phyloP scores from a whole-genome alignment of 2,888 invertebrate species.

The Synergus itoensis region DNA sequence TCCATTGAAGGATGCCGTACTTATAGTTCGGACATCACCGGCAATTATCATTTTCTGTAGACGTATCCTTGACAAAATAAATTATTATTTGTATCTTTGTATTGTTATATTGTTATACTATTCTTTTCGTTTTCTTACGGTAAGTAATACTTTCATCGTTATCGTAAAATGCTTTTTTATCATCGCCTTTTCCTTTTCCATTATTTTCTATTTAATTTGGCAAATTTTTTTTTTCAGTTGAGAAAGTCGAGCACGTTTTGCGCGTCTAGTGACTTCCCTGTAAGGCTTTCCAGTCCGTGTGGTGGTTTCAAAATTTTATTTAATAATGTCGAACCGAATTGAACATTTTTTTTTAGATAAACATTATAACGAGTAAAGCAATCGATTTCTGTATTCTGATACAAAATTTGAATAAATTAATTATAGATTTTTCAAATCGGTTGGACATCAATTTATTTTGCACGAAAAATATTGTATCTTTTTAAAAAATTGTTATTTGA shows the following conservation, averaged over 20 bases:
- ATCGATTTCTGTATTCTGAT: not conserved
- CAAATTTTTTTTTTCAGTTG: not conserved
- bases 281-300: not conserved
- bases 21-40: constrained; percentile 68
- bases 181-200: constrained; percentile 41
- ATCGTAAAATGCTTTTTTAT: constrained; percentile 48
- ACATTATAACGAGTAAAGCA: not conserved
- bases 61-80: constrained; percentile 72
- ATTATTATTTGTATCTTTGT: constrained; percentile 75
- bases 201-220: constrained; percentile 27
- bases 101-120: constrained; percentile 60
- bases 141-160: constrained; percentile 50
- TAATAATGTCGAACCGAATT: not conserved
- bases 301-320: not conserved
- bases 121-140: constrained; percentile 57
- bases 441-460: constrained; percentile 9
- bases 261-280: not conserved
- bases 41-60: constrained; percentile 65
- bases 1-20: constrained; percentile 69
- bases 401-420: not conserved
- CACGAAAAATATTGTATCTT: constrained; percentile 3
- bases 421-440: not conserved
- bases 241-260: not conserved
- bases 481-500: not conserved
- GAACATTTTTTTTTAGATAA: not conserved